phyloP scores from a whole-genome alignment of 2,113 vertebrate species.

The Leptobrachium ailaonicum region DNA sequence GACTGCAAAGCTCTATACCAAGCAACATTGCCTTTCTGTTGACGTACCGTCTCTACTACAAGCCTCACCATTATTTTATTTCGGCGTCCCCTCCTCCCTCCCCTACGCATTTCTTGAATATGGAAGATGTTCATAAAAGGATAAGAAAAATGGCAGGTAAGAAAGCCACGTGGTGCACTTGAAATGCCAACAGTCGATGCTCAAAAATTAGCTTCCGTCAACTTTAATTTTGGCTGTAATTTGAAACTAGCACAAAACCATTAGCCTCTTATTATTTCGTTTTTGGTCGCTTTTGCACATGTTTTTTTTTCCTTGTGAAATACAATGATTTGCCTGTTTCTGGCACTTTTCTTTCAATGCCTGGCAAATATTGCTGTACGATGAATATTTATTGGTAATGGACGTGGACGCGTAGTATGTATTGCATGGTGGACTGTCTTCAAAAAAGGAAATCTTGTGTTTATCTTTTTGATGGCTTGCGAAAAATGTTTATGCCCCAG shows the following conservation, averaged over 20 bases:
- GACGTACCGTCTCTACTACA: constrained; percentile 59
- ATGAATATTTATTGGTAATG: too few species aligned
- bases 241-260: constrained; percentile 53
- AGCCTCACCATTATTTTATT: constrained; percentile 70
- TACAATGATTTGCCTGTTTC: background rate
- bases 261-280: constrained; percentile 56
- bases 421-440: too few species aligned
- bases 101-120: constrained; percentile 63
- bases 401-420: too few species aligned
- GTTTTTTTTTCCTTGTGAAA: background rate
- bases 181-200: background rate
- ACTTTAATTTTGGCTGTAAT: constrained; percentile 55
- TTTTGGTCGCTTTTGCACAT: constrained; percentile 23
- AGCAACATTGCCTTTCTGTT: background rate
- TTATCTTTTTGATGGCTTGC: too few species aligned
- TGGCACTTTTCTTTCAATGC: background rate
- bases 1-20: background rate
- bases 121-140: constrained; percentile 65
- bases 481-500: too few species aligned
- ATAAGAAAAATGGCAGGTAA: constrained; percentile 68
- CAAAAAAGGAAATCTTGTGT: too few species aligned
- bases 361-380: background rate
- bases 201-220: constrained; percentile 48
- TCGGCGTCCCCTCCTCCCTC: constrained; percentile 57
- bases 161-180: constrained; percentile 54